A percentile compares a stretch with the other conserved stretches of the same genome.
These are phyloP conservation scores for Acropternis orthonyx DNA, from an alignment of 2,797 vertebrate genomes.

Conservation along the genomic window DNA sequence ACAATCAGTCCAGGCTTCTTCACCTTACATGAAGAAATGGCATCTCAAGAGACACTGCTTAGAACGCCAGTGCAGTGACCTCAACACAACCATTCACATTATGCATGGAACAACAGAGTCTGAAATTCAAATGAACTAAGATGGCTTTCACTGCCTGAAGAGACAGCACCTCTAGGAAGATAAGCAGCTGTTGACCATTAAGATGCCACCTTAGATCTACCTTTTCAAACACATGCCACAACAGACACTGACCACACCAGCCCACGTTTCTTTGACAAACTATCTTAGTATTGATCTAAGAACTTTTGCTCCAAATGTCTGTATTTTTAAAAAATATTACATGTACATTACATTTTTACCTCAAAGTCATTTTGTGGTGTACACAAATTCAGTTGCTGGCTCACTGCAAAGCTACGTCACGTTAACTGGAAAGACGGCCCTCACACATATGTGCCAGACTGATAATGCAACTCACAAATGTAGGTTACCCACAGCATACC, in stretches of 20 bases:
- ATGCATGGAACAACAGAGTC: neutral
- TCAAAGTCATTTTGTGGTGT: neutral
- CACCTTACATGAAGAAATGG: fast-evolving
- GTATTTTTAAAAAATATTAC: neutral
- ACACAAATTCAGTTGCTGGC: neutral
- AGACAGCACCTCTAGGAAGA: neutral
- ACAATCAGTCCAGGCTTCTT: neutral
- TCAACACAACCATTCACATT: neutral
- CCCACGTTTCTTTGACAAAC: neutral
- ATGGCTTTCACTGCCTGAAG: neutral
- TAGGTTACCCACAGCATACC: neutral
- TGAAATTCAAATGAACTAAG: neutral
- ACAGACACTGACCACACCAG: neutral
- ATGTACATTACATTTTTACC: neutral
- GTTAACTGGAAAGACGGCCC: neutral
- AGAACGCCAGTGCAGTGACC: neutral
- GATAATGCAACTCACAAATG: neutral
- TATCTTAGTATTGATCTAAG: neutral
- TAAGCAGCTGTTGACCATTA: neutral
- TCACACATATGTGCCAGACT: neutral
- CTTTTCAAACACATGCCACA: neutral
- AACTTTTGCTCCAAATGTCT: neutral
- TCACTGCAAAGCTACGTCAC: neutral
- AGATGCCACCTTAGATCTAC: neutral
- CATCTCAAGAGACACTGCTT: neutral